A percentile compares a stretch with the other conserved stretches of the same genome.
phyloP scores from a whole-genome alignment of 2,888 invertebrate species.

The Myopa tessellatipennis region DNA sequence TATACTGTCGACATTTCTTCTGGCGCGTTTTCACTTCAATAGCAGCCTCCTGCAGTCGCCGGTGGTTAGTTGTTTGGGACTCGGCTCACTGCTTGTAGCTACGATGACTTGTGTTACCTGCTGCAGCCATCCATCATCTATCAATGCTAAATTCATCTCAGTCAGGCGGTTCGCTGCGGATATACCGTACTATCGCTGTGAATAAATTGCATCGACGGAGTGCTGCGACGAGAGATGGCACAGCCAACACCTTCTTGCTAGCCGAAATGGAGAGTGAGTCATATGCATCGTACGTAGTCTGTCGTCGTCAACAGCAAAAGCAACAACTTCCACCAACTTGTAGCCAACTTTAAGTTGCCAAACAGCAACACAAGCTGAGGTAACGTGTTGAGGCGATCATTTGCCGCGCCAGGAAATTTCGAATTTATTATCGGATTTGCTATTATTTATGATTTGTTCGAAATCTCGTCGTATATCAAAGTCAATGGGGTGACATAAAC shows the following conservation, averaged over 20 bases:
- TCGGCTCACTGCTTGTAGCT: conserved; percentile 40
- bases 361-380: conserved; percentile 39
- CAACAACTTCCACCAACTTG: conserved; percentile 38
- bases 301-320: conserved; percentile 30
- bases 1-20: conserved; percentile 58
- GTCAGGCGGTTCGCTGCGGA: conserved; percentile 54
- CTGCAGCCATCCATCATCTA: conserved; percentile 58
- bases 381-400: conserved; percentile 51
- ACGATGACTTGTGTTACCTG: conserved; percentile 62
- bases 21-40: conserved; percentile 33
- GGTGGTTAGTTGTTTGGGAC: conserved; percentile 30
- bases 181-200: conserved; percentile 59
- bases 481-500: conserved; percentile 62
- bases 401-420: conserved; percentile 63
- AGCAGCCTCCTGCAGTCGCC: not conserved
- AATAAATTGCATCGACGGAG: conserved; percentile 62
- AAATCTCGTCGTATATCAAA: conserved; percentile 59
- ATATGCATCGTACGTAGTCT: conserved; percentile 24
- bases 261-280: conserved; percentile 25
- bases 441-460: conserved; percentile 67
- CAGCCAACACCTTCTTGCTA: conserved; percentile 2
- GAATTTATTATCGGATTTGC: conserved; percentile 67
- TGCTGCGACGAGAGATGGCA: conserved; percentile 32
- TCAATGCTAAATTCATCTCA: conserved; percentile 64
- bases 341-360: conserved; percentile 35